A percentile compares a stretch with the other conserved stretches of the same genome.
Evolutionary conservation across 2,797 vertebrate genomes (phyloP).

Genomic region (Spheniscus humboldti): DNA sequence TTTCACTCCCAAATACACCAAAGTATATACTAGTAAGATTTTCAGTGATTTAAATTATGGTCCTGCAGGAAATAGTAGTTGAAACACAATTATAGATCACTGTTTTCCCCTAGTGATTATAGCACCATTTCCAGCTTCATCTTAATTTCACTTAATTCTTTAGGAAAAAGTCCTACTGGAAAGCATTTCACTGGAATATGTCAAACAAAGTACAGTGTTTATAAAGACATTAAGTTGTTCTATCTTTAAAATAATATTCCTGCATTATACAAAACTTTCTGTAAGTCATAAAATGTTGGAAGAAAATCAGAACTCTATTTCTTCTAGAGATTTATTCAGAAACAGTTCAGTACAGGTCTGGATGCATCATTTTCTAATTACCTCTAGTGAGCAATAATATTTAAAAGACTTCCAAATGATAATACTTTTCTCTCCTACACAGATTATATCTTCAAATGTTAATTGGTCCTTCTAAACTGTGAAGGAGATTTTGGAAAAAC

Average conservation of each 20-base stretch:
- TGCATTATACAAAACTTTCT: not conserved
- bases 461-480: not conserved
- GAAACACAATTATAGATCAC: not conserved
- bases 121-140: not conserved
- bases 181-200: not conserved
- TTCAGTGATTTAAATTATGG: not conserved
- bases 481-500: not conserved
- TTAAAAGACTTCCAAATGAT: constrained; percentile 10
- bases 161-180: not conserved
- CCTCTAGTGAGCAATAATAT: not conserved
- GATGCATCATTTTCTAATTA: constrained; percentile 12
- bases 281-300: not conserved
- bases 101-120: not conserved
- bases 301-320: not conserved
- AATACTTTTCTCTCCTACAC: constrained; percentile 6
- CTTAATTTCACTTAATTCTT: not conserved
- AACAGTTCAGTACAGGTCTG: not conserved
- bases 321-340: not conserved
- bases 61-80: not conserved
- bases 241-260: not conserved
- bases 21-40: not conserved
- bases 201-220: not conserved
- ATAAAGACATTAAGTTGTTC: not conserved
- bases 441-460: constrained; percentile 25
- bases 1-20: not conserved